These are phyloP conservation scores for Zaprionus tsacasi DNA, from an alignment of 1,140 invertebrate genomes.

Conservation along the genomic window DNA sequence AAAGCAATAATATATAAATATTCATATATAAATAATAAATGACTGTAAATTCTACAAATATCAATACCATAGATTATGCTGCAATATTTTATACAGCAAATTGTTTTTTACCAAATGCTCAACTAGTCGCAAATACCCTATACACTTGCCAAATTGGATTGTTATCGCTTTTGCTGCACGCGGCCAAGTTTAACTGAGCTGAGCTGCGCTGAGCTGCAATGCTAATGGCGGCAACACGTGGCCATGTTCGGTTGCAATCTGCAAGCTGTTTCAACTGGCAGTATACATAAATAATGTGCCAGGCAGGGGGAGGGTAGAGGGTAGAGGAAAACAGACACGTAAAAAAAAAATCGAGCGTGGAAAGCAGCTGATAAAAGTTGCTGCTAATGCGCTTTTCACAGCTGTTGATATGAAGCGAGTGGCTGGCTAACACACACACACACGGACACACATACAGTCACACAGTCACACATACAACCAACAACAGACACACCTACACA, in stretches of 20 bases:
- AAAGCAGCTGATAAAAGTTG: conserved; percentile 56
- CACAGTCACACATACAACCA: conserved; percentile 1
- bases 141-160: background rate
- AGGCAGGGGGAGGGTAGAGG: background rate
- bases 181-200: background rate
- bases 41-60: too few relatives aligned
- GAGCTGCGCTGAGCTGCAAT: background rate
- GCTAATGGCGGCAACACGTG: conserved; percentile 35
- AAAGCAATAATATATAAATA: too few relatives aligned
- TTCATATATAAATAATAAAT: too few relatives aligned
- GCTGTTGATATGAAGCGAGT: conserved; percentile 42
- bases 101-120: too few relatives aligned
- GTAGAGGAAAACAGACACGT: background rate
- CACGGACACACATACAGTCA: background rate
- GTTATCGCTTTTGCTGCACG: conserved; percentile 7
- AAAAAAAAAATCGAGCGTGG: conserved; percentile 22
- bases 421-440: background rate
- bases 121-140: background rate
- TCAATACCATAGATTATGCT: too few relatives aligned
- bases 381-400: conserved; percentile 61
- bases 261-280: conserved; percentile 3
- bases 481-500: background rate
- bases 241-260: conserved; percentile 25
- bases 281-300: conserved; percentile 33
- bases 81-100: too few relatives aligned